Conservation (phyloP, 2,797 vertebrate genomes). For the Pipistrellus pipistrellus region DNA sequence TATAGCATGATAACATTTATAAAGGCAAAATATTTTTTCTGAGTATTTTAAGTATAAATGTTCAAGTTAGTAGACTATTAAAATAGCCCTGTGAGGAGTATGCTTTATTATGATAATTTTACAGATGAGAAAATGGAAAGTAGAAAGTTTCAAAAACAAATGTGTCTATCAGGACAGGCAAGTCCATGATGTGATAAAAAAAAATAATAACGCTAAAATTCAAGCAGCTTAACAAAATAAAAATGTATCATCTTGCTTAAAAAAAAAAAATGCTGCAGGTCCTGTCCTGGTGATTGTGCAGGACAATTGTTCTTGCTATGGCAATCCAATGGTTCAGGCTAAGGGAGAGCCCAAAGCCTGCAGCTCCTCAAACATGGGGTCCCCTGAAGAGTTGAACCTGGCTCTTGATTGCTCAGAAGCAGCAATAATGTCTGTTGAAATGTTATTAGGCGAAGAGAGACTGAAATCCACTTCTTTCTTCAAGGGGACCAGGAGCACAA, state of each 20-base stretch:
- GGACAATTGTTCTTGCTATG: not conserved
- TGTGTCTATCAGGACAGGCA: not conserved
- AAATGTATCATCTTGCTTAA: not conserved
- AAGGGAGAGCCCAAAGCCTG: not conserved
- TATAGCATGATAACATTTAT: not conserved
- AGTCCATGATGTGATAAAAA: not conserved
- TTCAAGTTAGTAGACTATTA: not conserved
- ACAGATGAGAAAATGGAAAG: not conserved
- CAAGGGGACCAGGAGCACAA: not conserved
- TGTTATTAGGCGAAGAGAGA: not conserved
- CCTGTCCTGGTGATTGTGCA: not conserved
- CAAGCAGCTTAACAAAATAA: not conserved
- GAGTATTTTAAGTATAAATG: slow-evolving; percentile 6
- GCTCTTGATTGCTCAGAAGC: not conserved
- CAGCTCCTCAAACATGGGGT: not conserved
- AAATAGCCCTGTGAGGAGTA: not conserved
- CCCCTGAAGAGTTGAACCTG: not conserved
- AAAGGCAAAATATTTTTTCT: not conserved
- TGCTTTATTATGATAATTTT: not conserved
- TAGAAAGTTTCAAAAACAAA: not conserved
- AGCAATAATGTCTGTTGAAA: not conserved
- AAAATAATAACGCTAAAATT: not conserved
- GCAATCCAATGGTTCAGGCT: not conserved
- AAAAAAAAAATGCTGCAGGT: not conserved
- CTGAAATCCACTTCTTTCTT: not conserved